Conservation (phyloP, 2,113 vertebrate genomes). For the Loxodonta africana region DNA sequence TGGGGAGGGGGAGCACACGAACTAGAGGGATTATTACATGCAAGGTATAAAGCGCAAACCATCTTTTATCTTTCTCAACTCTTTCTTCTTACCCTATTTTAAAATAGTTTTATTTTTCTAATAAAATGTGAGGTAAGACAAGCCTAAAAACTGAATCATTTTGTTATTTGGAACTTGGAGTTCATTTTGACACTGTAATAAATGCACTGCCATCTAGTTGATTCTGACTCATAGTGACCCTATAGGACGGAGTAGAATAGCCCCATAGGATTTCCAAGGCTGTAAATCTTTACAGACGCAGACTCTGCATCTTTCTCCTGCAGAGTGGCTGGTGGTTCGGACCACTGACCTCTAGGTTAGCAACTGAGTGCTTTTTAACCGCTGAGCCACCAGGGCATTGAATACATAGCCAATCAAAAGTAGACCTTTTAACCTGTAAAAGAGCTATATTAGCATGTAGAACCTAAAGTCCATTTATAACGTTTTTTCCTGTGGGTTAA, state of each 20-base stretch:
- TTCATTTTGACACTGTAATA: background rate
- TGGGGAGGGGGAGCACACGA: background rate
- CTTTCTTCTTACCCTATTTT: background rate
- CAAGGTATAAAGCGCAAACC: background rate
- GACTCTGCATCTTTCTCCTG: no score
- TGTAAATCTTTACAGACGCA: no score
- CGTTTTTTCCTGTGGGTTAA: background rate
- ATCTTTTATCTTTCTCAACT: background rate
- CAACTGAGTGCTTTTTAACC: no score
- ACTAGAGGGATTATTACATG: background rate
- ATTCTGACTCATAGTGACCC: no score
- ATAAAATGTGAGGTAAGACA: background rate
- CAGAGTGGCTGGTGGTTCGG: no score
- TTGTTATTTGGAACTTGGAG: constrained; percentile 9
- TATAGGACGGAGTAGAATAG: no score
- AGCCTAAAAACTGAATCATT: background rate
- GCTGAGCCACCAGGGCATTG: background rate
- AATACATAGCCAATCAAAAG: background rate
- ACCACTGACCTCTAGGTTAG: no score
- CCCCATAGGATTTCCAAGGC: no score
- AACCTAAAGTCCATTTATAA: background rate
- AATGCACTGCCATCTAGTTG: no score
- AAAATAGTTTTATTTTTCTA: background rate
- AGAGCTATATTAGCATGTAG: background rate
- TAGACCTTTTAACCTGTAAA: background rate